These are phyloP conservation scores for Drosophila nannoptera DNA, from an alignment of 1,140 invertebrate species.

Conservation along the genomic window DNA sequence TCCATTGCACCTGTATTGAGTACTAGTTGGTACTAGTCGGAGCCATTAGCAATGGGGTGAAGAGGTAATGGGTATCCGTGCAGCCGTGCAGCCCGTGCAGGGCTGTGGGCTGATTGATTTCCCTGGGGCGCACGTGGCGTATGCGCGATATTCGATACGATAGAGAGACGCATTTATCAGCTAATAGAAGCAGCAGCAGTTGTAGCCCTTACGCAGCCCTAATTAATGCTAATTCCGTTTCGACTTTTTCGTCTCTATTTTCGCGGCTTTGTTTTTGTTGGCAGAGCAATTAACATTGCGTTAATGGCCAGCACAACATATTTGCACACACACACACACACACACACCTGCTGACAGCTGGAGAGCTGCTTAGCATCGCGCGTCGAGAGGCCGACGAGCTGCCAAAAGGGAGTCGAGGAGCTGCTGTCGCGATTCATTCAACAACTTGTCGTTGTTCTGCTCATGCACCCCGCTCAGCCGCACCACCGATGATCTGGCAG, in stretches of 20 bases:
- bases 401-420: conserved; percentile 32
- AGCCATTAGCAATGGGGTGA: no score
- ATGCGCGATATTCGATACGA: conserved; percentile 42
- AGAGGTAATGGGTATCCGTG: no score
- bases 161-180: conserved; percentile 44
- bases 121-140: conserved; percentile 61
- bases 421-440: conserved; percentile 30
- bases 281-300: conserved; percentile 24
- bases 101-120: no score
- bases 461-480: background rate
- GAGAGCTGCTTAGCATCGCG: conserved; percentile 36
- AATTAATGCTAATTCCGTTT: conserved; percentile 49
- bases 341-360: conserved; percentile 6
- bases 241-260: conserved; percentile 4
- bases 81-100: no score
- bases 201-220: conserved; percentile 26
- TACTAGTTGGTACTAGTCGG: background rate
- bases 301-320: conserved; percentile 33
- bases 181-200: conserved; percentile 27
- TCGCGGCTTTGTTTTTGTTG: conserved; percentile 4
- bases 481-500: conserved; percentile 17
- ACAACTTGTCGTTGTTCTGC: conserved; percentile 8
- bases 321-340: conserved; percentile 21
- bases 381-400: conserved; percentile 28
- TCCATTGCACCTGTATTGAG: background rate